Conservation (phyloP, 2,888 invertebrate species). For the Allolobophora icterica region DNA sequence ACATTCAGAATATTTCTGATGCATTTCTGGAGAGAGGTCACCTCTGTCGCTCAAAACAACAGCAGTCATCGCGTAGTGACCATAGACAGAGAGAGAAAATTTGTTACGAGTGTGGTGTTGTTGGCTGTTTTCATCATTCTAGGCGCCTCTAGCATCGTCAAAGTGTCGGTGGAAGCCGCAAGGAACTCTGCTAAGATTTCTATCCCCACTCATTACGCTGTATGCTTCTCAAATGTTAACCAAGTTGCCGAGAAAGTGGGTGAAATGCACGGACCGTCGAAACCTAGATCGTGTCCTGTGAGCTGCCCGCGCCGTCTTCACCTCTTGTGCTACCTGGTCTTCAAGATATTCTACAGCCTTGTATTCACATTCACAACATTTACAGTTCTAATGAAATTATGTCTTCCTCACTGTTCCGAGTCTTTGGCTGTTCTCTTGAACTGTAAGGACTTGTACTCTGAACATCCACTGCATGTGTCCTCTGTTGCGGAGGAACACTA, state of each 20-base stretch:
- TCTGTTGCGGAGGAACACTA: neutral
- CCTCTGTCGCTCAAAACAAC: neutral
- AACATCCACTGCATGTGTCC: neutral
- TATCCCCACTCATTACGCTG: neutral
- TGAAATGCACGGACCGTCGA: neutral
- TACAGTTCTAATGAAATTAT: neutral
- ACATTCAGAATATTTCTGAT: conserved; percentile 17
- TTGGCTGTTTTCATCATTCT: neutral
- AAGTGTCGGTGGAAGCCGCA: neutral
- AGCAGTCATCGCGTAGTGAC: neutral
- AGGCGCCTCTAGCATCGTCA: neutral
- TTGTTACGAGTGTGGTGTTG: neutral
- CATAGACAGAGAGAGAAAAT: neutral
- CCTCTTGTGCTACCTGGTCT: neutral
- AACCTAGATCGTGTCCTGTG: neutral
- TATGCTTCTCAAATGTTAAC: neutral
- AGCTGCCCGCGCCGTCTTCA: neutral
- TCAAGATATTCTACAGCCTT: neutral
- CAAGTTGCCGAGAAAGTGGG: neutral
- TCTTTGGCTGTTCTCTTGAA: neutral
- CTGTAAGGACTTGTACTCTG: neutral
- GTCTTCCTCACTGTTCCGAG: neutral
- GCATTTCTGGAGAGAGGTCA: neutral
- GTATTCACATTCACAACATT: conserved; percentile 20
- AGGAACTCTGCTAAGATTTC: neutral